Evolutionary conservation across 1,140 invertebrate genomes (phyloP).

Genomic region (Platorchestia sp.): DNA sequence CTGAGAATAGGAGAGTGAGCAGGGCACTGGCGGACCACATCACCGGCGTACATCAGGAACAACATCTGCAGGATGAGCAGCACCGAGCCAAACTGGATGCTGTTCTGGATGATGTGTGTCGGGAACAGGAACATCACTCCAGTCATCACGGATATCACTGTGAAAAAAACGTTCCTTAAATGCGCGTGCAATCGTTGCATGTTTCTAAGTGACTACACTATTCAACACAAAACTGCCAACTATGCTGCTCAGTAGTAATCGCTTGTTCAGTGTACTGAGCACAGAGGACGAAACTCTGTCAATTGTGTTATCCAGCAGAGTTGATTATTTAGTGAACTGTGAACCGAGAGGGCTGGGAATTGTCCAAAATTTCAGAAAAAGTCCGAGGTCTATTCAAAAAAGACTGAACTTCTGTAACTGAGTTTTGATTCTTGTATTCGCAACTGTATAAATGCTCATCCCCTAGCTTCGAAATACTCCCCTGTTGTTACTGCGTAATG

Average conservation of each 20-base stretch:
- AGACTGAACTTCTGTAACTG: too few relatives aligned
- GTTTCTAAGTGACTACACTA: background rate
- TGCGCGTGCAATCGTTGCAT: background rate
- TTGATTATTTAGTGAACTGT: too few relatives aligned
- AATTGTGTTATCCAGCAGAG: too few relatives aligned
- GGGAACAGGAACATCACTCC: background rate
- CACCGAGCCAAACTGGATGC: background rate
- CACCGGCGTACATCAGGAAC: background rate
- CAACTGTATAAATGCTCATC: too few relatives aligned
- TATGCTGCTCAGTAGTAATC: background rate
- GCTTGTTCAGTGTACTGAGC: background rate
- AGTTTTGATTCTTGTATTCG: too few relatives aligned
- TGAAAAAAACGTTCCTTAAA: background rate
- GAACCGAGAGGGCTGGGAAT: too few relatives aligned
- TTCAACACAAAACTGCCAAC: background rate
- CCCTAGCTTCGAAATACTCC: too few relatives aligned
- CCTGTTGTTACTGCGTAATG: too few relatives aligned
- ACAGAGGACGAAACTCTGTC: background rate
- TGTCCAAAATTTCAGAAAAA: too few relatives aligned
- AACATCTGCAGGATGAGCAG: conserved; percentile 1
- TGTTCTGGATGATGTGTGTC: background rate
- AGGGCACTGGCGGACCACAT: background rate
- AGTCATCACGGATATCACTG: background rate
- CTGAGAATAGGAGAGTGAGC: background rate
- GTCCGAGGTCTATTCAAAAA: too few relatives aligned